Percentiles rank a stretch among this genome's conserved stretches.
Conservation (phyloP, 2,113 vertebrate species). For the Scopus umbretta region DNA sequence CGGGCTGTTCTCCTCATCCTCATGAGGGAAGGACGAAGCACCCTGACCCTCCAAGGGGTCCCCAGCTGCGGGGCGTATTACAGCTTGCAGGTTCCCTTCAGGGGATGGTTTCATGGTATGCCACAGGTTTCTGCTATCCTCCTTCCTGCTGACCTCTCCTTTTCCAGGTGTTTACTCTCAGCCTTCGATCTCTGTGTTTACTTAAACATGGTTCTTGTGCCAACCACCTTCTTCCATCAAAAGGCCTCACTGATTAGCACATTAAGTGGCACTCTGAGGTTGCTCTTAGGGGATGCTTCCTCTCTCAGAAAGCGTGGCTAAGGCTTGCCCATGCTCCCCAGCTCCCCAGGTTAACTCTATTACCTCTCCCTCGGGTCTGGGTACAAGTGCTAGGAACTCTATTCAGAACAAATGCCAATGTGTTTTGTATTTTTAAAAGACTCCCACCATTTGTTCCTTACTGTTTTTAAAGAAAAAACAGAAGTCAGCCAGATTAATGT, state of each 20-base stretch:
- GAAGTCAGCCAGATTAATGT: background rate
- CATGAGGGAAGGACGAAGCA: background rate
- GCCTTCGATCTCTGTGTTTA: background rate
- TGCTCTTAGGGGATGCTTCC: background rate
- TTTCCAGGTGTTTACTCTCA: background rate
- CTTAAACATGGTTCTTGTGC: background rate
- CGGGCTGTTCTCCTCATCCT: background rate
- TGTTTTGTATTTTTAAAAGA: background rate
- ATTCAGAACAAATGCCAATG: background rate
- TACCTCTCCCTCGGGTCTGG: background rate
- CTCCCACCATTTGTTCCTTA: background rate
- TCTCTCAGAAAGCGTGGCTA: background rate
- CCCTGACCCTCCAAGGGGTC: fast-evolving
- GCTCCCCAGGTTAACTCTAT: background rate
- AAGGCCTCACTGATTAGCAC: fast-evolving
- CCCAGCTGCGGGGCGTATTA: background rate
- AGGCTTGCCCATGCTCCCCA: background rate
- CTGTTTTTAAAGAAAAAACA: background rate
- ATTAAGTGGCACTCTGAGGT: background rate
- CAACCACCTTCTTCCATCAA: background rate
- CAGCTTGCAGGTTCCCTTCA: background rate
- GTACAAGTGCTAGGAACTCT: background rate
- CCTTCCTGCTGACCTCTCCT: background rate
- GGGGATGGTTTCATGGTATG: background rate
- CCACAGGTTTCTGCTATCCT: background rate